A percentile compares a stretch with the other conserved stretches of the same genome.
These are phyloP conservation scores for Eulemur rufifrons DNA, from an alignment of 2,113 vertebrate genomes.

Conservation along the genomic window DNA sequence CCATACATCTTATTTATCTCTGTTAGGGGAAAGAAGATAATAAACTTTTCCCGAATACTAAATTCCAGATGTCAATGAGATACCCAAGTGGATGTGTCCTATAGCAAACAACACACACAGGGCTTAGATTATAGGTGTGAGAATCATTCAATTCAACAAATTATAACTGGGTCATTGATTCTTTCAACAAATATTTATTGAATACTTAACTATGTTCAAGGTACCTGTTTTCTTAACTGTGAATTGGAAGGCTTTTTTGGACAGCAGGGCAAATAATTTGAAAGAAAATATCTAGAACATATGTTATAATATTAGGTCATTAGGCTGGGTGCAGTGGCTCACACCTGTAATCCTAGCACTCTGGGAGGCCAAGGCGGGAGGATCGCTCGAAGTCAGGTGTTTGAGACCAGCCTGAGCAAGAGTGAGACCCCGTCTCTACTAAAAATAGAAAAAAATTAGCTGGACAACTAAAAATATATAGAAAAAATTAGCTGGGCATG, in stretches of 20 bases:
- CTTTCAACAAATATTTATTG: background rate
- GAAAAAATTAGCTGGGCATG: too few species aligned
- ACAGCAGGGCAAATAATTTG: background rate
- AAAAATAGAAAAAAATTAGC: too few species aligned
- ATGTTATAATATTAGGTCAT: background rate
- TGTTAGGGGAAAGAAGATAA: background rate
- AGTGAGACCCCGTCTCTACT: too few species aligned
- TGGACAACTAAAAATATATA: too few species aligned
- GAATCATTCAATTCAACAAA: background rate
- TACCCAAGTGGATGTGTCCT: background rate
- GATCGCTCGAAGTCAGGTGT: too few species aligned
- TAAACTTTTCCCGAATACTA: background rate
- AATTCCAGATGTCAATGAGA: constrained; percentile 4
- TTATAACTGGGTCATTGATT: background rate
- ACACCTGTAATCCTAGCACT: too few species aligned
- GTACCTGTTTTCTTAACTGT: background rate
- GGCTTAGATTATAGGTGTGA: constrained; percentile 10
- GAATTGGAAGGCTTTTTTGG: background rate
- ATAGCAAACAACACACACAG: background rate
- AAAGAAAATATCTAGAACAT: background rate
- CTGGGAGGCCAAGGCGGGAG: too few species aligned
- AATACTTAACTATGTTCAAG: background rate
- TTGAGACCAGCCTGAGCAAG: too few species aligned
- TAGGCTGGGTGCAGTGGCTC: too few species aligned
- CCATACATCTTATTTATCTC: background rate